Conservation (phyloP, 2,797 vertebrate species). For the Lepus oiostolus region DNA sequence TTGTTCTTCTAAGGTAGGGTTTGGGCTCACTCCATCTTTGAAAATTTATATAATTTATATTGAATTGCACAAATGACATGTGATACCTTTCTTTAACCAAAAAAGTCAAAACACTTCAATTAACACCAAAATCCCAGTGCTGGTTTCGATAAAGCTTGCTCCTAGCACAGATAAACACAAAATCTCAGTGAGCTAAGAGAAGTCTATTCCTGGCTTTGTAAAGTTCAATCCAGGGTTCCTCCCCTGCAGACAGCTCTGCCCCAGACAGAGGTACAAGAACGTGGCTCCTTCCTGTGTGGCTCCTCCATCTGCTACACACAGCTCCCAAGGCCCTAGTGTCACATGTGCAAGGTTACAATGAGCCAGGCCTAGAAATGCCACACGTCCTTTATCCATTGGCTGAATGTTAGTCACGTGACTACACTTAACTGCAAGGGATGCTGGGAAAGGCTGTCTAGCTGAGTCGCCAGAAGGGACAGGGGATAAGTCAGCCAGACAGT, state of each 20-base stretch:
- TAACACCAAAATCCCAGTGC: background rate
- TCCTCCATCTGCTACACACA: background rate
- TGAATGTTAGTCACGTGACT: background rate
- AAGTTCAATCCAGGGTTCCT: background rate
- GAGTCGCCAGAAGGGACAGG: background rate
- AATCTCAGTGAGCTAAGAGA: background rate
- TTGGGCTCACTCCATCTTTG: background rate
- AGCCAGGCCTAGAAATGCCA: background rate
- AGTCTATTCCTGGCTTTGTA: background rate
- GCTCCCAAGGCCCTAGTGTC: background rate
- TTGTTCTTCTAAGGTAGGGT: background rate
- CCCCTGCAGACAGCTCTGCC: background rate
- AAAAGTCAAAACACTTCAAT: conserved; percentile 11
- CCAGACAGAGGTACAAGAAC: background rate
- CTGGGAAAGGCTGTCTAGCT: background rate
- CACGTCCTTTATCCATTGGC: background rate
- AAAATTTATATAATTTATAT: conserved; percentile 43
- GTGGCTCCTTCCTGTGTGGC: background rate
- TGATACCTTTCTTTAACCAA: background rate
- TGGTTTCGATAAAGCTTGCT: background rate
- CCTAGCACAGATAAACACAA: background rate
- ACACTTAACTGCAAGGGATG: background rate
- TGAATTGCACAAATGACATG: background rate
- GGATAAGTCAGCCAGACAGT: no score
- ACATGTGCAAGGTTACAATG: background rate